Evolutionary conservation across 2,888 invertebrate species (phyloP).

Genomic region (Pristionchus fissidentatus): DNA sequence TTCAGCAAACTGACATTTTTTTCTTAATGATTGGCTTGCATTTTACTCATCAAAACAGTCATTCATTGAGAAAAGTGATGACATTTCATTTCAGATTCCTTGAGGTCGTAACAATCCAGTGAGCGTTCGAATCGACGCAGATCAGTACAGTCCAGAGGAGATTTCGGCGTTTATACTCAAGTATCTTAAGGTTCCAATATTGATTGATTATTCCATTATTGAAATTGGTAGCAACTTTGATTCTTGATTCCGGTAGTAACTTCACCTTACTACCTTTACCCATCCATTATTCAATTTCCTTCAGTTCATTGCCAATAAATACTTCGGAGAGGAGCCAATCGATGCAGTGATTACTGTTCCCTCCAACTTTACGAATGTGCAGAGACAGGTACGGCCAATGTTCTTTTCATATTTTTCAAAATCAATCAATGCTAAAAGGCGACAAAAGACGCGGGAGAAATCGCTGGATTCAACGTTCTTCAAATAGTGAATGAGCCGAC

Average conservation of each 20-base stretch:
- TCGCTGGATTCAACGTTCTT: not conserved
- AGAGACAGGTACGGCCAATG: conserved; percentile 35
- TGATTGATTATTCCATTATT: no score
- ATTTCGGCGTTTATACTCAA: not conserved
- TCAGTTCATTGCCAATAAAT: not conserved
- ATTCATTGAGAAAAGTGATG: not conserved
- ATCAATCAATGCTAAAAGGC: no score
- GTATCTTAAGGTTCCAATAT: not conserved
- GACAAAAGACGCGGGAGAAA: not conserved
- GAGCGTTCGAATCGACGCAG: not conserved
- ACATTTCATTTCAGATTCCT: not conserved
- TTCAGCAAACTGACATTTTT: not conserved
- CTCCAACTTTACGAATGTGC: not conserved
- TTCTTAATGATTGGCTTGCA: not conserved
- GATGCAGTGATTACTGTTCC: conserved; percentile 33
- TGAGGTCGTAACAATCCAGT: not conserved
- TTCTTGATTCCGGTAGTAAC: no score
- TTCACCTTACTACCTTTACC: no score
- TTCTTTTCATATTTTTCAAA: no score
- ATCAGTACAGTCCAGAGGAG: not conserved
- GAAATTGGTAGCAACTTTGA: no score
- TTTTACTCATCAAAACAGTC: not conserved
- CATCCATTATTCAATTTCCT: no score
- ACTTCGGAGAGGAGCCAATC: not conserved
- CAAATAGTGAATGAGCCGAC: conserved; percentile 6